Evolutionary conservation across 1,140 invertebrate species (phyloP), one percentile per base, ranked within the genome.

Genomic region (Agraylea sexmaculata): DNA sequence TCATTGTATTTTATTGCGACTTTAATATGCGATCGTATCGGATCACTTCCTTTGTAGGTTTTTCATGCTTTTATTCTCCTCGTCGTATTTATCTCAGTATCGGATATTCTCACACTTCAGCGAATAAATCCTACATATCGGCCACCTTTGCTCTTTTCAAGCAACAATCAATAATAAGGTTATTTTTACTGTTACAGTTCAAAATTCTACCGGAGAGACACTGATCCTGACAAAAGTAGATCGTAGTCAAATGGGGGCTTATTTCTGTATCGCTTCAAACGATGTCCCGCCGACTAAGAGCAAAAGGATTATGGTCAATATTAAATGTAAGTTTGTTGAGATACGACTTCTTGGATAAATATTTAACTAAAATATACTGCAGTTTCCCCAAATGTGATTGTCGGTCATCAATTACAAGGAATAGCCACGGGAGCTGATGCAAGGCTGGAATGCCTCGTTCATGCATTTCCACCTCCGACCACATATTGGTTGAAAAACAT

Each of bases 261-360:
- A 80, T 59, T 70, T 80, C 45, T 83, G 79, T 59, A 81, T 82
- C 52, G 79, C 79, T 7, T 75, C 70, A 50, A 83, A 83, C 53
- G 80, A 82, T 46, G 78, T 83, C 8, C 80, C 79, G 3, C 80
- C 80, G 20, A 77, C 78, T 21, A 77, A 82, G 44, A 80, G 77
- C 64, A 83, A 82, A 58, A 60, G 79, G 40, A 78, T 84, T 50
- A 74, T 77, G 55, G 70, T 83, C 18, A 75, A 71, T 59, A 75
- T 84, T 47, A 80, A 80, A 58, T 85, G 82, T 84, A 67, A 80
- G 80, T 80, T 61, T 30, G 6, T 6, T 25, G n/a, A 25, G 23
- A 25, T 25, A 25, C 6, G 23, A 25, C 6, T 25, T 7, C n/a
- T n/a, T 6, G 6, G 6, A 25, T 7, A 25, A 25, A 25, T 25